Evolutionary conservation across 2,888 invertebrate species (phyloP).

Genomic region (Trachelus iudaicus): DNA sequence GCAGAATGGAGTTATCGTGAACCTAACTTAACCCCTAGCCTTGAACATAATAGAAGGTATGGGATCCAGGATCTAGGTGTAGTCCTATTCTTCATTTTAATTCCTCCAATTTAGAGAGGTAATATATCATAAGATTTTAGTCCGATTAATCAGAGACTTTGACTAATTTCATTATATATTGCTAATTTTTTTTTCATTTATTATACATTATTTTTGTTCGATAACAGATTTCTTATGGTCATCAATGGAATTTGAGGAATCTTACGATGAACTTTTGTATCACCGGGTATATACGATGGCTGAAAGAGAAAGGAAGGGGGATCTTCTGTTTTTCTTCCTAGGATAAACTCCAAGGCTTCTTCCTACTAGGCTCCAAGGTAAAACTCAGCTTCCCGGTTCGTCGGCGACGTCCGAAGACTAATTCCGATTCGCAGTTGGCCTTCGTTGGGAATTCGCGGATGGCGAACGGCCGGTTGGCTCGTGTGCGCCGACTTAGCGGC

Average conservation of each 20-base stretch:
- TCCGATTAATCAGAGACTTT: background rate
- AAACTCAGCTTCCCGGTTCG: background rate
- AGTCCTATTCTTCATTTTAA: background rate
- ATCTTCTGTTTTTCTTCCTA: background rate
- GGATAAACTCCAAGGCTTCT: background rate
- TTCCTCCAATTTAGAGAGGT: background rate
- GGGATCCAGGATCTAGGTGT: background rate
- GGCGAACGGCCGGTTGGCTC: background rate
- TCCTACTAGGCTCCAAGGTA: background rate
- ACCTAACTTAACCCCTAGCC: background rate
- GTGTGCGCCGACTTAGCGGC: background rate
- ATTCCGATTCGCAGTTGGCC: background rate
- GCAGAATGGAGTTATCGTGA: background rate
- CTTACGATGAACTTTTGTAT: background rate
- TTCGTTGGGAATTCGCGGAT: conserved; percentile 2
- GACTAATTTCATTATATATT: background rate
- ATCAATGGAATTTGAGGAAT: background rate
- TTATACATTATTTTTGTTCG: background rate
- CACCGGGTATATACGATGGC: background rate
- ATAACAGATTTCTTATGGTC: background rate
- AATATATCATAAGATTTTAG: background rate
- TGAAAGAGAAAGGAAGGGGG: background rate
- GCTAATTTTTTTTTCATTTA: background rate
- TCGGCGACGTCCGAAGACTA: background rate
- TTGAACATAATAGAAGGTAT: background rate